A percentile compares a stretch with the other conserved stretches of the same genome.
phyloP scores from a whole-genome alignment of 1,140 invertebrate species.

The Whitmania pigra region DNA sequence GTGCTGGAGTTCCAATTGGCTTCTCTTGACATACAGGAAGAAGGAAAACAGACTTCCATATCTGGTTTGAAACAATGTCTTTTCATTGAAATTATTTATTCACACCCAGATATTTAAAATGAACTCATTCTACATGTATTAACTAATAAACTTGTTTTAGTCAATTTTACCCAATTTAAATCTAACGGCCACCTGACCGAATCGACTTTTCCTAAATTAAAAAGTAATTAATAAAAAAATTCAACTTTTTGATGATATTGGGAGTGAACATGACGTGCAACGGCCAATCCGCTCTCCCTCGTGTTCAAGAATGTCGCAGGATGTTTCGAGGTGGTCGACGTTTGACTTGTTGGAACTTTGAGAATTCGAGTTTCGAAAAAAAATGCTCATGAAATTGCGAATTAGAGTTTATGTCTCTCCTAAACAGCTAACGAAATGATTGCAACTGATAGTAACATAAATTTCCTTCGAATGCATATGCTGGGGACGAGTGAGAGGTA shows the following conservation, averaged over 20 bases:
- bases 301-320: constrained; percentile 1
- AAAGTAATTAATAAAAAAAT: background rate
- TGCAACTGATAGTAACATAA: background rate
- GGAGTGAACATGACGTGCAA: constrained; percentile 71
- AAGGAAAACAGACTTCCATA: constrained; percentile 72
- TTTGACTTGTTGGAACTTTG: constrained; percentile 5
- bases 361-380: no score
- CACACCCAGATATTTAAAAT: no score
- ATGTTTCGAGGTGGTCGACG: constrained; percentile 17
- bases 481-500: no score
- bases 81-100: no score
- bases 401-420: background rate
- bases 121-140: no score
- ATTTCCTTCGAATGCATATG: background rate
- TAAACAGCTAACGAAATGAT: background rate
- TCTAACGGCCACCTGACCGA: no score
- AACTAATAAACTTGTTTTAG: no score
- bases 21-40: constrained; percentile 61
- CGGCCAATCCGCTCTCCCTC: constrained; percentile 59
- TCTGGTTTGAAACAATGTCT: constrained; percentile 31
- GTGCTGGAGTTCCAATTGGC: constrained; percentile 67
- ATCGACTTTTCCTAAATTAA: background rate
- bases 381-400: no score
- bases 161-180: no score
- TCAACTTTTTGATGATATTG: constrained; percentile 51